phyloP scores from a whole-genome alignment of 35 echinoderm and acorn worm species.

The Ophiothrix spiculata region DNA sequence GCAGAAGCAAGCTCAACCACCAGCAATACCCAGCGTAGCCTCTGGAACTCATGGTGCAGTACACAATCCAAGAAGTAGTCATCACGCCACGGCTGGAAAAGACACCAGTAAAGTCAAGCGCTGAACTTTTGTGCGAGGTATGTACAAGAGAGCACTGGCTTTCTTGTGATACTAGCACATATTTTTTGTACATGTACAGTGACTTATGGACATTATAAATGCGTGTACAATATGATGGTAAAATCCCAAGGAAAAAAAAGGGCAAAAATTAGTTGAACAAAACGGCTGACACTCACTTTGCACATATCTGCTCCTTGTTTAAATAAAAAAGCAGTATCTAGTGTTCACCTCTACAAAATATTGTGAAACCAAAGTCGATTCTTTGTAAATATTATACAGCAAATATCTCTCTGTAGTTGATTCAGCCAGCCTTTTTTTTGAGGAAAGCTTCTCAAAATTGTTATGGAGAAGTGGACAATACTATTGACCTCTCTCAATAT shows the following conservation, averaged over 20 bases:
- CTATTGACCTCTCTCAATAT: too few species aligned
- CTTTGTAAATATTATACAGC: neutral
- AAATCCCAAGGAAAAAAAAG: neutral
- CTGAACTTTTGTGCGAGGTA: neutral
- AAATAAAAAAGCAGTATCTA: neutral
- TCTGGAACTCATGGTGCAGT: neutral
- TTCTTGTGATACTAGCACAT: neutral
- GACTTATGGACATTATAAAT: neutral
- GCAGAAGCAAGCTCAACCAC: constrained; percentile 65
- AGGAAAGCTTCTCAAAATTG: too few species aligned
- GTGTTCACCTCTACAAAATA: neutral
- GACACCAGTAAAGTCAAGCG: neutral
- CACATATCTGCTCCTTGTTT: too few species aligned
- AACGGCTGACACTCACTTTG: neutral
- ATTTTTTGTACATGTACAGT: constrained; percentile 1
- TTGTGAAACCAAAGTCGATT: neutral
- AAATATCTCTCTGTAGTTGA: neutral
- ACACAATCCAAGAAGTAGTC: neutral
- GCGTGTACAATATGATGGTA: neutral
- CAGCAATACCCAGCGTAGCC: constrained; percentile 21
- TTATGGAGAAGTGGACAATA: too few species aligned
- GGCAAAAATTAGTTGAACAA: too few species aligned
- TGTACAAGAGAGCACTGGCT: neutral
- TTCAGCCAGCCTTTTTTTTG: too few species aligned
- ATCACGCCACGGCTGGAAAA: neutral